phyloP scores from a whole-genome alignment of 1,140 invertebrate genomes.

The Apis laboriosa region DNA sequence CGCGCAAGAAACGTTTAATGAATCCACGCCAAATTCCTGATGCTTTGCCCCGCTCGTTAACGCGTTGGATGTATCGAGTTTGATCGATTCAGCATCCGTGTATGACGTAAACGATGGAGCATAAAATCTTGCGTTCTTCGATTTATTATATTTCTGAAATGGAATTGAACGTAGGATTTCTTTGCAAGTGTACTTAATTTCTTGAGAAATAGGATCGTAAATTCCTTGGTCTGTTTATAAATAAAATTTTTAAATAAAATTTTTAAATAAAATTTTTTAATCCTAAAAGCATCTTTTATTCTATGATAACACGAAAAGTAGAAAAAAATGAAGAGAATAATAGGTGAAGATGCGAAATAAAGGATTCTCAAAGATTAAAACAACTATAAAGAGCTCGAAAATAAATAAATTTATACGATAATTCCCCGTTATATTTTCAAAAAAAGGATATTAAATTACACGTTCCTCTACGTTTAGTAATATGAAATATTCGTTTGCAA shows the following conservation, averaged over 20 bases:
- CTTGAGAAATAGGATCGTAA: not conserved
- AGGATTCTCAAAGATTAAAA: no score
- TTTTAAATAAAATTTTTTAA: no score
- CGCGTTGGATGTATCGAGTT: not conserved
- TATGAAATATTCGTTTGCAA: not conserved
- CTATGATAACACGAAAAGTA: no score
- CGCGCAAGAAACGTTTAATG: conserved; percentile 33
- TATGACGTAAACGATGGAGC: not conserved
- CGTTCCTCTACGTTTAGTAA: no score
- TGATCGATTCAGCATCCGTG: not conserved
- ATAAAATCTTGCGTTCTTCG: not conserved
- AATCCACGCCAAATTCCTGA: conserved; percentile 36
- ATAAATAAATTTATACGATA: no score
- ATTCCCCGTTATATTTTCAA: no score
- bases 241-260: no score
- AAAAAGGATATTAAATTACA: no score
- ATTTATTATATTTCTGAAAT: not conserved
- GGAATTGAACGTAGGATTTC: not conserved
- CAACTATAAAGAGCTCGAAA: no score
- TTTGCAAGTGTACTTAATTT: not conserved
- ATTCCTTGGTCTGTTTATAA: not conserved
- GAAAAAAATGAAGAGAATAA: no score
- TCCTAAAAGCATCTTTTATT: no score
- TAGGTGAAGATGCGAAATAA: no score
- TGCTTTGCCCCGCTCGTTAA: conserved; percentile 18